Base-by-base conservation (phyloP, 2,888 invertebrate genomes). In the Athalia rosae region DNA sequence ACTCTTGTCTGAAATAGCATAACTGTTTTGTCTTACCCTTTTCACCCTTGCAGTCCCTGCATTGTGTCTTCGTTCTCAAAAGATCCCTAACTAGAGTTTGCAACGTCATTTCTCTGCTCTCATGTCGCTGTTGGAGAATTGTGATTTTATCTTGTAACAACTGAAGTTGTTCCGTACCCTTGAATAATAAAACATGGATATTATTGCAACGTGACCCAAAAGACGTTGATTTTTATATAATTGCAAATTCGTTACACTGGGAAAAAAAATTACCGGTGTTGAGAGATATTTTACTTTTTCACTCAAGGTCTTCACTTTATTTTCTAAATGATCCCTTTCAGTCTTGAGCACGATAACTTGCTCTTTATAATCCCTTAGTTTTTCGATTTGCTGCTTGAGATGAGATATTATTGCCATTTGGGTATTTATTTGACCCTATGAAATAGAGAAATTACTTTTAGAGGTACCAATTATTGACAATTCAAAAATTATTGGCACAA, bases 401-500 rank as follows among this genome's bases (percentile, higher is more conserved):
- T 90, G 90, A 50, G 89, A 86, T 83, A 90, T 90, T 79, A 90
- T 86, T 58, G 88, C 87, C 73, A 89, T 86, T 81, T 91, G 92
- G 7, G 95, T 95, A 89, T 95, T 95, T 58, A 96, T 90, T 94
- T 96, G 91, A 69, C 92, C 90, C 88, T 89, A 77, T 82, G 78
- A 9, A 47, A 78, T 4, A 15, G 77, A 74, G 63, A 58, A 76
- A 76, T 77, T 43, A 66, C 79, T 77, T 64, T n/a, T 43, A 48
- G 45, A 13, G 61, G 76, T 62, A 56, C 0, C 71, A 76, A 50
- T 66, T 45, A n/a, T 41, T 77, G 28, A 4, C 41, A 47, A 47
- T 47, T 9, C 56, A 63, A 76, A 76, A 62, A 61, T 58, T 28
- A 28, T 28, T 28, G 28, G 28, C 28, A 28, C 28, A 28, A 28